A percentile compares a stretch with the other conserved stretches of the same genome.
Evolutionary conservation across 2,113 vertebrate species (phyloP).

Genomic region (Lamprotornis superbus): DNA sequence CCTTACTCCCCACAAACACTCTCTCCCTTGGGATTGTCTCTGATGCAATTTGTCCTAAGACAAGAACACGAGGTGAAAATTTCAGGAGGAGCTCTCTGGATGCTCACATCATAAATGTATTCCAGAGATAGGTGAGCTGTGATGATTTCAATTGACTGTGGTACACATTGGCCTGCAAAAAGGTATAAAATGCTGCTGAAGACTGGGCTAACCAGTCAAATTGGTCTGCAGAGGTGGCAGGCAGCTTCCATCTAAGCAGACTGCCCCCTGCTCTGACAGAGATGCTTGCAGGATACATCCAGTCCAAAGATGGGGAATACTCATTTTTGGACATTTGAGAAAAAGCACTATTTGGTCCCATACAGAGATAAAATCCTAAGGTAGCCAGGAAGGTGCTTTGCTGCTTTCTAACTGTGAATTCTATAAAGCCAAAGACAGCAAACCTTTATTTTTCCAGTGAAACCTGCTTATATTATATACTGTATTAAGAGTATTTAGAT

Average conservation of each 20-base stretch:
- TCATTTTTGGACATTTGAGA: neutral
- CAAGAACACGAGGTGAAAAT: fast-evolving
- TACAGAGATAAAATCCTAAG: neutral
- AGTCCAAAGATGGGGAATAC: neutral
- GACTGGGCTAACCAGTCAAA: neutral
- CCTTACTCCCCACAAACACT: neutral
- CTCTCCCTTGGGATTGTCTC: neutral
- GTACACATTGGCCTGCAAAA: neutral
- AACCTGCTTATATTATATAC: neutral
- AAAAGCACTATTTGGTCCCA: neutral
- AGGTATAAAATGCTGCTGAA: neutral
- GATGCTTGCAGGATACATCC: neutral
- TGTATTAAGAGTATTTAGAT: neutral
- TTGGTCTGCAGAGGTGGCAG: neutral
- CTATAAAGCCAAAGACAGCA: neutral
- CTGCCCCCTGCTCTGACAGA: neutral
- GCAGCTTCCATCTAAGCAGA: neutral
- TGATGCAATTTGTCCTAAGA: neutral
- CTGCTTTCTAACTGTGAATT: neutral
- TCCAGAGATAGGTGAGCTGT: neutral
- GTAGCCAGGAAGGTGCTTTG: neutral
- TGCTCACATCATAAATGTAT: neutral
- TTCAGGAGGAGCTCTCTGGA: neutral
- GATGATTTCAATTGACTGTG: neutral
- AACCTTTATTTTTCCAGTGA: neutral